These are phyloP conservation scores for Mus spicilegus DNA, from an alignment of 2,113 vertebrate genomes.

Conservation along the genomic window DNA sequence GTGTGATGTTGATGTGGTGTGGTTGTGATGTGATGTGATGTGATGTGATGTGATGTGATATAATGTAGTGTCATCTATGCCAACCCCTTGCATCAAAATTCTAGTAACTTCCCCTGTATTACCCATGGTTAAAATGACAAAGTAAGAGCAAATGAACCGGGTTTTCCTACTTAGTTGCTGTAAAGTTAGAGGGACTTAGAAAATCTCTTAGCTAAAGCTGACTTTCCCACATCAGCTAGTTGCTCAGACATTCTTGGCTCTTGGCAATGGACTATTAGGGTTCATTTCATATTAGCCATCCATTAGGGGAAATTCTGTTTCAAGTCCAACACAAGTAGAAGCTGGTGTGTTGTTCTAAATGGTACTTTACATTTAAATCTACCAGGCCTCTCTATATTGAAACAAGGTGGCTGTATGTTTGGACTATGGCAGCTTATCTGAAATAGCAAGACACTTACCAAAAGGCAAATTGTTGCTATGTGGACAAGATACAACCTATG, in stretches of 20 bases:
- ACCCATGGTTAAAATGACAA: neutral
- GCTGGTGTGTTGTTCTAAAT: neutral
- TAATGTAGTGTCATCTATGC: neutral
- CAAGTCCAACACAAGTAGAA: slow-evolving; percentile 41
- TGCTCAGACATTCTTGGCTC: neutral
- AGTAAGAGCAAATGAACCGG: neutral
- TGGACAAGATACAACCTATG: slow-evolving; percentile 83
- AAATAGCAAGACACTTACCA: slow-evolving; percentile 78
- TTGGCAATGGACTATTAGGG: neutral
- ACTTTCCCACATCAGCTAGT: neutral
- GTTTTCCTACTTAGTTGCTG: neutral
- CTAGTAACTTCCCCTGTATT: neutral
- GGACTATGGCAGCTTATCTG: slow-evolving; percentile 64
- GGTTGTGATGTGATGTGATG: neutral
- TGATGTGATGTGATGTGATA: too few species aligned
- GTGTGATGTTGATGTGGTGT: neutral
- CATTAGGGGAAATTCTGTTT: slow-evolving; percentile 29
- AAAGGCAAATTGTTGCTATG: slow-evolving; percentile 25
- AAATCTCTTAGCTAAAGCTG: neutral
- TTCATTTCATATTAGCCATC: slow-evolving; percentile 15
- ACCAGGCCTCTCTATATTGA: slow-evolving; percentile 37
- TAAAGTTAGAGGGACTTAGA: slow-evolving; percentile 33
- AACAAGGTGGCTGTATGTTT: slow-evolving; percentile 42
- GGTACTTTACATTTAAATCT: slow-evolving; percentile 50
- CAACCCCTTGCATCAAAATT: neutral